Base-by-base conservation (phyloP, 2,888 invertebrate species). In the Seladonia tumulorum region DNA sequence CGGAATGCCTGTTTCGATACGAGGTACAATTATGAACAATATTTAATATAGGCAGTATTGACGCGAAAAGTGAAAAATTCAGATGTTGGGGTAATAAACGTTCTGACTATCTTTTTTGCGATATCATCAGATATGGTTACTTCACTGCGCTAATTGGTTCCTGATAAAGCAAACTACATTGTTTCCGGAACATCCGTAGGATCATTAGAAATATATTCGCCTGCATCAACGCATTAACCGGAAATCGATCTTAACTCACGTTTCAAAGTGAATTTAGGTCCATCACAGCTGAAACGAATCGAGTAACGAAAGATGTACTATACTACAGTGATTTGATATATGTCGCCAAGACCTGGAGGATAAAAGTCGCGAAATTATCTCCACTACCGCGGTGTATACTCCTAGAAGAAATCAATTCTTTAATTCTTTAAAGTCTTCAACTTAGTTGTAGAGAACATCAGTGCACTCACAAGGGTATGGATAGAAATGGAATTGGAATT, bases 121-220 rank as follows among this genome's bases (percentile, higher is more conserved):
- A 14, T 73, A 70, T 39, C 57, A 81, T 42, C 25, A 35, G 39
- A 75, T 57, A 35, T 71, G n/a, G 57, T n/a, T 60, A 45, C 35
- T 25, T 76, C 49, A 18, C 35, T 76, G 25, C 42, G 5, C 16
- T 57, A 70, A 75, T 35, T 57, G 18, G n/a, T 12, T 35, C 29
- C 29, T 60, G 70, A 71, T 76, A 71, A 70, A 60, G 76, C 45
- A 60, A 76, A 47, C 29, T 76, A 57, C 47, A 60, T 60, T 76
- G 76, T 71, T 81, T 47, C 60, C 35, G 47, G 76, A 70, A 29
- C 57, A 70, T 81, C 81, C 49, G 70, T 45, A 60, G 47, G 35
- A 81, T 42, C 60, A 60, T 76, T 47, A 57, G 70, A 47, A 71
- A 71, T 47, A 35, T 60, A 29, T 7, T 16, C n/a, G 39, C 45